These are phyloP conservation scores for Atethmia centrago DNA, from an alignment of 2,888 invertebrate genomes.

Conservation along the genomic window DNA sequence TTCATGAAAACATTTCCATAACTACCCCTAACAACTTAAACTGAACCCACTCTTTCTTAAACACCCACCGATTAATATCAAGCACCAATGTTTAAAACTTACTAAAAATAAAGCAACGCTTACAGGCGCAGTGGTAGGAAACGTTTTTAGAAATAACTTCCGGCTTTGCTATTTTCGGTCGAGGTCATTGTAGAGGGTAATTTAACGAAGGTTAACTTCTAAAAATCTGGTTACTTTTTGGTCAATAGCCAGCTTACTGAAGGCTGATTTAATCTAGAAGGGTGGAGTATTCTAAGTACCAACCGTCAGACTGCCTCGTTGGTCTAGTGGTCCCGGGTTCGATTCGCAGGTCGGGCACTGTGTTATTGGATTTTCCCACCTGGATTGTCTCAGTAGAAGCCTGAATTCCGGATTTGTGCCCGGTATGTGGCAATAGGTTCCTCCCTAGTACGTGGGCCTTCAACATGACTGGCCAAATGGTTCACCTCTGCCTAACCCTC, in stretches of 20 bases:
- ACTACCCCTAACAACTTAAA: neutral
- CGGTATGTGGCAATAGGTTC: too few relatives aligned
- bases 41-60: too few relatives aligned
- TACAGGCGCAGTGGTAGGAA: constrained; percentile 41
- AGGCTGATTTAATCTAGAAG: neutral
- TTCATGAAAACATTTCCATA: neutral
- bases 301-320: too few relatives aligned
- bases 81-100: constrained; percentile 24
- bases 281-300: too few relatives aligned
- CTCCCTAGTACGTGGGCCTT: too few relatives aligned
- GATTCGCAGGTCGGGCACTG: too few relatives aligned
- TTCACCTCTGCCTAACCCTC: too few relatives aligned
- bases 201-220: constrained; percentile 22
- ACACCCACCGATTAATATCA: constrained; percentile 5
- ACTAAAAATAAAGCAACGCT: constrained; percentile 50
- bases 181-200: constrained; percentile 21
- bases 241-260: neutral
- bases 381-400: too few relatives aligned
- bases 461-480: too few relatives aligned
- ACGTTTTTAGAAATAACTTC: constrained; percentile 56
- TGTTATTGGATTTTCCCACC: too few relatives aligned
- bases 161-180: constrained; percentile 49
- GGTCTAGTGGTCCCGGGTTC: too few relatives aligned
- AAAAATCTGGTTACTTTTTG: neutral
- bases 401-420: too few relatives aligned